Evolutionary conservation across 1,140 invertebrate species (phyloP).

Genomic region (Lepidurus couesii): DNA sequence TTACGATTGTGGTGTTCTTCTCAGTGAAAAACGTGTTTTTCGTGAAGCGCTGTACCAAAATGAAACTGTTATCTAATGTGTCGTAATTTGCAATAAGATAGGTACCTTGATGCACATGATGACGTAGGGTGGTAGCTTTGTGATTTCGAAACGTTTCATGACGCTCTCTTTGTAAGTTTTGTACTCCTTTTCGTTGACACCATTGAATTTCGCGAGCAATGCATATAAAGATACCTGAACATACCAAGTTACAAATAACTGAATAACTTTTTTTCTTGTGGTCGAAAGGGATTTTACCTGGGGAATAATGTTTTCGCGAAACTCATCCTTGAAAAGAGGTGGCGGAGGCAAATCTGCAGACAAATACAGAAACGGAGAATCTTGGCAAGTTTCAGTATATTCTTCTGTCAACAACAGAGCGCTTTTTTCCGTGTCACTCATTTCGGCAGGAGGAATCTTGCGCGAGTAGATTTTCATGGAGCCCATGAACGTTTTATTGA

Average conservation of each 20-base stretch:
- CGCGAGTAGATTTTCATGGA: conserved; percentile 90
- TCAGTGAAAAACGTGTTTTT: conserved; percentile 99
- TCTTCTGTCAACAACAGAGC: conserved; percentile 73
- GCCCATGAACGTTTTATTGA: conserved; percentile 92
- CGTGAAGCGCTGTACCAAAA: conserved; percentile 72
- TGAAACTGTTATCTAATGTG: conserved; percentile 30
- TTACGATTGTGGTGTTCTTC: conserved; percentile 99
- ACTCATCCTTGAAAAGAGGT: conserved; percentile 94
- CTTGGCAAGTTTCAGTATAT: conserved; percentile 77
- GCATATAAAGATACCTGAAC: conserved; percentile 83
- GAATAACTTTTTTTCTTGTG: neutral
- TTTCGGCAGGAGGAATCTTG: conserved; percentile 88
- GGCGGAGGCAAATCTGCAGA: conserved; percentile 95
- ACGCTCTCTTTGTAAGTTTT: conserved; percentile 99
- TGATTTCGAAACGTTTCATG: conserved; percentile 94
- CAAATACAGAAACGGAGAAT: conserved; percentile 89
- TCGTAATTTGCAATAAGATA: neutral
- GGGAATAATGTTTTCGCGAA: conserved; percentile 96
- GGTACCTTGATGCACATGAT: conserved; percentile 89
- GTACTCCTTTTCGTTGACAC: conserved; percentile 91
- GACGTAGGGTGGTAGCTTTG: conserved; percentile 88
- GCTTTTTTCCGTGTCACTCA: conserved; percentile 80
- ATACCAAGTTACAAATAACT: conserved; percentile 39
- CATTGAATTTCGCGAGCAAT: conserved; percentile 93
- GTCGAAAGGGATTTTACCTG: conserved; percentile 58